Conservation (phyloP, 64 coral and sea anemone genomes). For the Stichodactyla mertensii region DNA sequence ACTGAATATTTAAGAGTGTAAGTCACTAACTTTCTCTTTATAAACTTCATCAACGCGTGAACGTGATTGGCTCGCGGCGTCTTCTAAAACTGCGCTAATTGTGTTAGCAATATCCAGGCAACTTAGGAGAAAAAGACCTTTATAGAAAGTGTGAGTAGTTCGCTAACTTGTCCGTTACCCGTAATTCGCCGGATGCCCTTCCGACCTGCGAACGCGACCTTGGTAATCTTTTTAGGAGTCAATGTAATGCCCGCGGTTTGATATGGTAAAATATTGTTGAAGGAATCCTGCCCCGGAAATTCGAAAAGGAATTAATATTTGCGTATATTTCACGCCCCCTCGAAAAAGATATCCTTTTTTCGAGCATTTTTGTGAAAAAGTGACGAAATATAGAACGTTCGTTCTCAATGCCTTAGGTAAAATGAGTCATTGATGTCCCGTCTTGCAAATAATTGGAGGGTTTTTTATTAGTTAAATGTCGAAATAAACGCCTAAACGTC, state of each 20-base stretch:
- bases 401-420: neutral
- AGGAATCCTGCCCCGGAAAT: conserved; percentile 54
- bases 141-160: neutral
- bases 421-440: neutral
- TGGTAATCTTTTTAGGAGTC: neutral
- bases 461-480: neutral
- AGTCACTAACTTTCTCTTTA: conserved; percentile 39
- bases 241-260: conserved; percentile 1
- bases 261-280: conserved; percentile 1
- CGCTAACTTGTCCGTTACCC: conserved; percentile 20
- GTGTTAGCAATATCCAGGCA: conserved; percentile 61
- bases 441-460: neutral
- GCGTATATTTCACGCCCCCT: conserved; percentile 35
- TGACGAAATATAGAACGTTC: neutral
- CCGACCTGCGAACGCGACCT: neutral
- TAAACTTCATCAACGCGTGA: conserved; percentile 36
- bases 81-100: conserved; percentile 62
- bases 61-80: conserved; percentile 63
- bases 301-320: conserved; percentile 24
- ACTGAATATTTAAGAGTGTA: conserved; percentile 29
- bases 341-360: neutral
- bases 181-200: conserved; percentile 26
- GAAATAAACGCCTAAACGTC: neutral
- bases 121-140: conserved; percentile 17
- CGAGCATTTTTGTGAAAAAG: neutral